Percentiles rank a stretch among this genome's conserved stretches.
These are phyloP conservation scores for Chondrilla cf. caribensis DNA, from an alignment of 37 sponge, comb jelly and placozoan genomes.

Conservation along the genomic window DNA sequence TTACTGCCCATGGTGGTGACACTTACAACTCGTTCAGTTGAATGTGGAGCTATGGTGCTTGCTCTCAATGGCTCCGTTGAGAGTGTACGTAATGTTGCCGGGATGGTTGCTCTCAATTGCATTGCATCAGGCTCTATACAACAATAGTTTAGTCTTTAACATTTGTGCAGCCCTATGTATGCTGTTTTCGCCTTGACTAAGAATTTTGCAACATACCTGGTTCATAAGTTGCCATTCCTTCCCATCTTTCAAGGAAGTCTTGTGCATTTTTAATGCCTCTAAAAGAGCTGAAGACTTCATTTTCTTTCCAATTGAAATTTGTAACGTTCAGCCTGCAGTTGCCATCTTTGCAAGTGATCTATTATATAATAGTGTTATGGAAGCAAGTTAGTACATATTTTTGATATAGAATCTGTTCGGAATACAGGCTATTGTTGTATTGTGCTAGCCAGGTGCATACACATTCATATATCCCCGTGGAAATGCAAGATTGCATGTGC, in stretches of 20 bases:
- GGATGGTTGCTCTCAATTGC: neutral
- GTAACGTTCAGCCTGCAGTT: neutral
- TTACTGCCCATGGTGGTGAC: neutral
- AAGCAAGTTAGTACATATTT: no score
- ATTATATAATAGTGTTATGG: no score
- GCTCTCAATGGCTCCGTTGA: neutral
- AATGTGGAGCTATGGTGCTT: neutral
- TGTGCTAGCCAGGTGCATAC: no score
- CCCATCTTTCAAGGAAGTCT: neutral
- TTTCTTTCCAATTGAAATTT: conserved; percentile 6
- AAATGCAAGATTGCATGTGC: no score
- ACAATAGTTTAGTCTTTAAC: neutral
- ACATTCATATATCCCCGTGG: no score
- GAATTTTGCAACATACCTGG: conserved; percentile 10
- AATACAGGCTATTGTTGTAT: no score
- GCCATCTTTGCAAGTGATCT: neutral
- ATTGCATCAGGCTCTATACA: neutral
- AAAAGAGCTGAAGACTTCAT: neutral
- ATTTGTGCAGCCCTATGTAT: neutral
- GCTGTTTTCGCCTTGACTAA: neutral
- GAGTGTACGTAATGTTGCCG: neutral
- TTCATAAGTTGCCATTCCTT: neutral
- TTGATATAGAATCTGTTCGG: no score
- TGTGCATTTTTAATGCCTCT: neutral
- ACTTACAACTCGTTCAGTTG: neutral